Evolutionary conservation across 1,140 invertebrate species (phyloP), one percentile per base, ranked within the genome.

Genomic region (Tetragonula clypearis): DNA sequence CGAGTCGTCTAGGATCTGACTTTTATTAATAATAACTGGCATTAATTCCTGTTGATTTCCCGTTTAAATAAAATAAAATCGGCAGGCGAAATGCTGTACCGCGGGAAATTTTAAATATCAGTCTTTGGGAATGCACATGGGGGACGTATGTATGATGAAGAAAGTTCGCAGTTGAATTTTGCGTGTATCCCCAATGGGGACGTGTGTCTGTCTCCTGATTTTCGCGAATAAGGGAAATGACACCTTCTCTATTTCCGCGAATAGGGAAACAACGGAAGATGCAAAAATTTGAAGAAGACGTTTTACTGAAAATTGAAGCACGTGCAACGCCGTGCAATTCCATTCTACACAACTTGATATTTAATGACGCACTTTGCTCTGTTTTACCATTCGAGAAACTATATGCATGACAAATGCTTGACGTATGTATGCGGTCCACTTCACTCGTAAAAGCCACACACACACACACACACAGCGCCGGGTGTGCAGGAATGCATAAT

Each of bases 401-500:
- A 73, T 19, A 56, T 26, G 19, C 12, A 3, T 23, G 58, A 19
- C 2, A 49, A 26, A 76, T 56, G 35, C n/a, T 23, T 23, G 53
- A 49, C 30, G 1, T 23, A n/a, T 30, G 58, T 65, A 5, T 49
- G 53, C 69, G 30, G 35, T 19, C 23, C n/a, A 41, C 30, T 21
- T 41, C 76, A 21, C 73, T 58, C 73, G 53, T 69, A 77, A 30
- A 30, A 30, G 30, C 30, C 30, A 30, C 30, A 30, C 30, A 30
- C 30, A 30, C 30, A 30, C 30, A 30, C 58, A 77, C 30, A 6
- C 62, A 83, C 58, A 77, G 56, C 56, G 14, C 30, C 30, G 14
- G 15, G 53, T 30, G 35, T 77, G 23, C 62, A 69, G 58, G 62
- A 83, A 77, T 58, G 30, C 49, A 77, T 26, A 65, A 65, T 65